Evolutionary conservation across 2,797 vertebrate genomes (phyloP), one percentile per base, ranked within the genome.

Genomic region (Sylvilagus floridanus): DNA sequence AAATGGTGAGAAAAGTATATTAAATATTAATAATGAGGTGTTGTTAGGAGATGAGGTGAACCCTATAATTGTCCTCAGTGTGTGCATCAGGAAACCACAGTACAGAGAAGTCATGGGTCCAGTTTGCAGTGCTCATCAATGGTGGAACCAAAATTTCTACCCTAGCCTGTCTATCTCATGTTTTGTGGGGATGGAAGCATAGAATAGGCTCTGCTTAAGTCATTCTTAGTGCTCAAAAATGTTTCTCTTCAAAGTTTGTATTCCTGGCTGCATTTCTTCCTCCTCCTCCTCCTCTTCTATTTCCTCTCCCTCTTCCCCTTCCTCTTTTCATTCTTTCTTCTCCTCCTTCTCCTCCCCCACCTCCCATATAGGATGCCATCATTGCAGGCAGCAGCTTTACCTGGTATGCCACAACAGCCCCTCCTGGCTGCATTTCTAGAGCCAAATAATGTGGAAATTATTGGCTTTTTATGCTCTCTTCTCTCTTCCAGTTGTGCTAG

Each of bases 161-260:
- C 9, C 28, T 81, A 42, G 19, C 17, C n/a, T 94, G 2, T 54
- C 66, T 92, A 54, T 7, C 14, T 32, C 54, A 75, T 76, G 8
- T 30, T 75, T 66, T 62, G 35, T 1, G 30, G 0, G 19, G 8
- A 47, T 47, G 42, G 42, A 47, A 47, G 42, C 42, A 32, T 91
- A 92, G 57, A 79, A 16, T 63, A 21, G 17, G 54, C 24, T 21
- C 11, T 30, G 22, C 19, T 9, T 65, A 7, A 91, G 32, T 85
- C 57, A 75, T 81, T 91, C 73, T 93, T 82, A 73, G 30, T 86
- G 21, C n/a, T 71, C 37, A 91, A 89, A 62, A 62, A 60, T 63
- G 37, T 76, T 91, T 93, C 71, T 95, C 28, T 52, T 84, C 32
- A 66, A 35, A 32, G 13, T 82, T 91, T 92, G 37, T 90, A 78